Percentiles rank a stretch among this genome's conserved stretches.
These are phyloP conservation scores for Columba janthina DNA, from an alignment of 2,113 vertebrate species.

Conservation along the genomic window DNA sequence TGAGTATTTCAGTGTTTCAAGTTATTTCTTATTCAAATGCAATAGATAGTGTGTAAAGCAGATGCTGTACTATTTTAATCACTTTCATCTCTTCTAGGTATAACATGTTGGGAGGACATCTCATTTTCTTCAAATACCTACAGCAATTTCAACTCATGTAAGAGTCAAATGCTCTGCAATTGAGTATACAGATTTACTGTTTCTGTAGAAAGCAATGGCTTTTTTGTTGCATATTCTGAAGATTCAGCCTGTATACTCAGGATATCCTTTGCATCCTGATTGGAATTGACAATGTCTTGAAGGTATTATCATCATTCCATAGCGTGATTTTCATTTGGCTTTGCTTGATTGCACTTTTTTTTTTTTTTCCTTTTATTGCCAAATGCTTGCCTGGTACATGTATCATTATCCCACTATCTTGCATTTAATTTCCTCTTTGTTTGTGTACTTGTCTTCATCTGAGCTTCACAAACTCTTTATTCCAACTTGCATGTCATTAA, in stretches of 20 bases:
- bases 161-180: background rate
- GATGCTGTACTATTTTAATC: background rate
- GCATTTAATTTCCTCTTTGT: conserved; percentile 19
- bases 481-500: conserved; percentile 10
- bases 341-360: background rate
- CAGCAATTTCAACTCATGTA: background rate
- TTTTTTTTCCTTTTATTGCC: background rate
- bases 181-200: background rate
- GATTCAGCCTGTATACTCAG: background rate
- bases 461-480: conserved; percentile 6
- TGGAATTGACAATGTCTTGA: background rate
- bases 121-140: background rate
- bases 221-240: background rate
- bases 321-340: conserved; percentile 4
- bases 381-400: background rate
- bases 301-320: background rate
- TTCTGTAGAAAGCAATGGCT: background rate
- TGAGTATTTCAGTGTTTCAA: background rate
- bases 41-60: background rate
- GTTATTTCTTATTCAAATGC: background rate
- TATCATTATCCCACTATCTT: background rate
- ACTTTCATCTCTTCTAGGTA: background rate
- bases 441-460: conserved; percentile 6
- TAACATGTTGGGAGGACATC: background rate
- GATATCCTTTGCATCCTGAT: background rate